phyloP scores from a whole-genome alignment of 2,797 vertebrate species.

The Sebastes vulpes region DNA sequence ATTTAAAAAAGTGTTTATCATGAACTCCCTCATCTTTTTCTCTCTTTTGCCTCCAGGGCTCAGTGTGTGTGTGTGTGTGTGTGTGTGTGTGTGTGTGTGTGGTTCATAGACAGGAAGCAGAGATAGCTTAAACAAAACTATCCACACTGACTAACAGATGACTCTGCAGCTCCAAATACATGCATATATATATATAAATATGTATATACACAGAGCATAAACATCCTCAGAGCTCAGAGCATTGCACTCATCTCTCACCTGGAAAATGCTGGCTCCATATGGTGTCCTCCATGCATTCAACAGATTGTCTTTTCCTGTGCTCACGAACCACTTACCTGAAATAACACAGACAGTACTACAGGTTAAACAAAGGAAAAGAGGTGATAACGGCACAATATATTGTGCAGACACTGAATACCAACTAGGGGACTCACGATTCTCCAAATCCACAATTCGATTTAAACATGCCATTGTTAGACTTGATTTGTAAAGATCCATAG shows the following conservation, averaged over 20 bases:
- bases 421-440: background rate
- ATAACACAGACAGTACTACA: background rate
- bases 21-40: slow-evolving; percentile 5
- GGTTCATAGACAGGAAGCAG: background rate
- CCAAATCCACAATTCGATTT: too few species aligned
- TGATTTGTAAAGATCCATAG: too few species aligned
- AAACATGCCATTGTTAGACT: too few species aligned
- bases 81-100: background rate
- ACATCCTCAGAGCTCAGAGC: slow-evolving; percentile 3
- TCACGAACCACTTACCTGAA: slow-evolving; percentile 96
- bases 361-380: background rate
- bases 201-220: background rate
- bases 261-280: slow-evolving; percentile 95
- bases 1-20: slow-evolving; percentile 9
- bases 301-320: slow-evolving; percentile 95
- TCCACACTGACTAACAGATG: slow-evolving; percentile 14
- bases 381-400: background rate
- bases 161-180: slow-evolving; percentile 6
- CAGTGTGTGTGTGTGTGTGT: background rate
- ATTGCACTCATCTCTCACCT: slow-evolving; percentile 81
- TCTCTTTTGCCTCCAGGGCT: slow-evolving; percentile 15
- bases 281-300: slow-evolving; percentile 95
- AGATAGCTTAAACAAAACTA: slow-evolving; percentile 14
- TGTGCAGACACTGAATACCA: background rate
- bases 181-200: background rate